These are phyloP conservation scores for Castor canadensis DNA, from an alignment of 2,113 vertebrate genomes.

Conservation along the genomic window DNA sequence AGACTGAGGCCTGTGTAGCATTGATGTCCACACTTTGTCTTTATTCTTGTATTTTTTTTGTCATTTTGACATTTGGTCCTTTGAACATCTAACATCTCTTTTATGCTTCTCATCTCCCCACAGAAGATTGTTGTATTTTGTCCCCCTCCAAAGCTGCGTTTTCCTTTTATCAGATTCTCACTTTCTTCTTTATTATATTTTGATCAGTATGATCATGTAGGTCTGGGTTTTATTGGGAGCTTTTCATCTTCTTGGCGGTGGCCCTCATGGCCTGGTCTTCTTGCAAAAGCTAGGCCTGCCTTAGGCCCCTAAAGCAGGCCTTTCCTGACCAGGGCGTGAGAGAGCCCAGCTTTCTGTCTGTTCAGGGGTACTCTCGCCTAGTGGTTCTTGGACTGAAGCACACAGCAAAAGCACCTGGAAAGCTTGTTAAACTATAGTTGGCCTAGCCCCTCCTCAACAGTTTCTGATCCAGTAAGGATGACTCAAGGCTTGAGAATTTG, in stretches of 20 bases:
- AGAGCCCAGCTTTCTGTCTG: background rate
- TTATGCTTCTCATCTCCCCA: slow-evolving; percentile 81
- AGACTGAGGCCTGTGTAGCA: slow-evolving; percentile 76
- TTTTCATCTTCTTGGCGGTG: slow-evolving; percentile 80
- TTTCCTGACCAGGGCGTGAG: slow-evolving; percentile 59
- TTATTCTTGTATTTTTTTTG: slow-evolving; percentile 79
- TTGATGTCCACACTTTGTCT: slow-evolving; percentile 82
- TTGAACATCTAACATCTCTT: slow-evolving; percentile 85
- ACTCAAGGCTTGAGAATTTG: background rate
- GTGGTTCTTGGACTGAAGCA: background rate
- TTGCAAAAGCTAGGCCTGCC: slow-evolving; percentile 57
- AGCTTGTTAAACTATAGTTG: slow-evolving; percentile 2
- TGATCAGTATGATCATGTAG: slow-evolving; percentile 72
- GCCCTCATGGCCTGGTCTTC: slow-evolving; percentile 70
- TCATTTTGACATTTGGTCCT: slow-evolving; percentile 79
- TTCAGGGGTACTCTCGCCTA: background rate
- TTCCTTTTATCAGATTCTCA: slow-evolving; percentile 81
- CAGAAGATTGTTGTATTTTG: slow-evolving; percentile 85
- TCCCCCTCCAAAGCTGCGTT: slow-evolving; percentile 78
- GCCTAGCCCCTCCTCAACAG: background rate
- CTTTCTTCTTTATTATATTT: slow-evolving; percentile 82
- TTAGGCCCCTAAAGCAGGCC: slow-evolving; percentile 34
- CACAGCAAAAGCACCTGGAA: background rate
- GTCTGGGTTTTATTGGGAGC: slow-evolving; percentile 77
- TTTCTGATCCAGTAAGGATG: background rate